These are phyloP conservation scores for Trichacis sp. DNA, from an alignment of 2,888 invertebrate species.

Conservation along the genomic window DNA sequence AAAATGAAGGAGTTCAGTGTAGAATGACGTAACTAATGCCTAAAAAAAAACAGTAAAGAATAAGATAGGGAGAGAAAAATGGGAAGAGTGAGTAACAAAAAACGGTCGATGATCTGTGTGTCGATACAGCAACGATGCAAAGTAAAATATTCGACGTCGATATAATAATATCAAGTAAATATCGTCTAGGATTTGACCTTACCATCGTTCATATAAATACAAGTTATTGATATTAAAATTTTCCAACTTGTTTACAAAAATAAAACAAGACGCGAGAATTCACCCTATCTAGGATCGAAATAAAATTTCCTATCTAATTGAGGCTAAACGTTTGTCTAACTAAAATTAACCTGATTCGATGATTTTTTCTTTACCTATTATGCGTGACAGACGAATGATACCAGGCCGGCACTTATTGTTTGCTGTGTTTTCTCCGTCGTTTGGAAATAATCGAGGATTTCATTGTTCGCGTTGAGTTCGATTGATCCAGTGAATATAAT, in stretches of 20 bases:
- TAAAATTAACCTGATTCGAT: slow-evolving; percentile 52
- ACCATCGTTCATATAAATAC: slow-evolving; percentile 63
- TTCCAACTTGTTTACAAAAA: slow-evolving; percentile 59
- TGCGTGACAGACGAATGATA: slow-evolving; percentile 41
- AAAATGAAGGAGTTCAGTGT: slow-evolving; percentile 68
- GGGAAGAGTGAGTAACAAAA: slow-evolving; percentile 14
- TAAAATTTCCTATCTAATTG: slow-evolving; percentile 68
- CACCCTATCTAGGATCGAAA: slow-evolving; percentile 65
- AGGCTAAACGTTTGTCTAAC: slow-evolving; percentile 60
- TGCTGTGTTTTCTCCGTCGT: not conserved
- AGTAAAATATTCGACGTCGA: slow-evolving; percentile 46
- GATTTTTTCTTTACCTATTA: slow-evolving; percentile 31
- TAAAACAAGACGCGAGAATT: slow-evolving; percentile 63
- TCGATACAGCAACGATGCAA: slow-evolving; percentile 41
- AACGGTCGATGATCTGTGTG: slow-evolving; percentile 7
- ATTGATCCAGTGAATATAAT: no score
- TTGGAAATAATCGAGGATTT: not conserved
- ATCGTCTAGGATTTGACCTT: slow-evolving; percentile 47
- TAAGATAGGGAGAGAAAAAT: slow-evolving; percentile 31
- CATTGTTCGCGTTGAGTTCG: not conserved
- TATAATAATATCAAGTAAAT: slow-evolving; percentile 51
- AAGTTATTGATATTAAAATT: slow-evolving; percentile 57
- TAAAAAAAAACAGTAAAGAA: slow-evolving; percentile 34
- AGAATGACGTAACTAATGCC: slow-evolving; percentile 50
- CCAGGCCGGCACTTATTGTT: slow-evolving; percentile 26